Base-by-base conservation (phyloP, 2,113 vertebrate species). In the Ranitomeya variabilis region DNA sequence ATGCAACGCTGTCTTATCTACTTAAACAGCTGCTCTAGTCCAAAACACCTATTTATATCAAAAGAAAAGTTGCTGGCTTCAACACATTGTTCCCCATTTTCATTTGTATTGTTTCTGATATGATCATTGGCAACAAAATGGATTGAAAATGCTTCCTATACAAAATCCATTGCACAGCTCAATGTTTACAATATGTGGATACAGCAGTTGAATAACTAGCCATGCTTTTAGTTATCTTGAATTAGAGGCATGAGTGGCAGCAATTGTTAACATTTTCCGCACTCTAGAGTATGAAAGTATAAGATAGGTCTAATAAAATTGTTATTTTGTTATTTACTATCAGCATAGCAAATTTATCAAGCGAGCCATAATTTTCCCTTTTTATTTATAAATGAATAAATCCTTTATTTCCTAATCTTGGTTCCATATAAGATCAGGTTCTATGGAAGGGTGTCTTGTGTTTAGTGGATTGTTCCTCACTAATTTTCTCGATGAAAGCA, bases 41-140 rank as follows among this genome's bases (percentile, higher is more conserved):
- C 26, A 45, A 62, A 80, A 69, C 23, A 62, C 51, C 80, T 83
- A 77, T 74, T 83, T 83, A 76, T 83, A 77, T 83, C 80, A 76
- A 31, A 51, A 76, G 81, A 79, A 73, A 88, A 62, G 80, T 52
- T 83, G 31, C 55, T 76, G 57, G 62, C 51, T 87, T 57, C 76
- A 87, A 62, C 31, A 31, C 37, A 18, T 66, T 55, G 62, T 57
- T 69, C 51, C 9, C 86, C 66, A 80, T 87, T 80, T 55, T 45
- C 67, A 80, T 80, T 31, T 87, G 37, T 80, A 55, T 87, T 87
- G 86, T 87, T 87, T 86, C 76, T 87, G 86, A 87, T 87, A 66
- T 16, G 57, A 80, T 87, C 86, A 54, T 3, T 82, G 62, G 60
- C 23, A 19, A 81, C 18, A 4, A 37, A 19, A n/a, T 1, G 3